Conservation (phyloP, 2,797 vertebrate species). For the Scomberomorus guttatus region DNA sequence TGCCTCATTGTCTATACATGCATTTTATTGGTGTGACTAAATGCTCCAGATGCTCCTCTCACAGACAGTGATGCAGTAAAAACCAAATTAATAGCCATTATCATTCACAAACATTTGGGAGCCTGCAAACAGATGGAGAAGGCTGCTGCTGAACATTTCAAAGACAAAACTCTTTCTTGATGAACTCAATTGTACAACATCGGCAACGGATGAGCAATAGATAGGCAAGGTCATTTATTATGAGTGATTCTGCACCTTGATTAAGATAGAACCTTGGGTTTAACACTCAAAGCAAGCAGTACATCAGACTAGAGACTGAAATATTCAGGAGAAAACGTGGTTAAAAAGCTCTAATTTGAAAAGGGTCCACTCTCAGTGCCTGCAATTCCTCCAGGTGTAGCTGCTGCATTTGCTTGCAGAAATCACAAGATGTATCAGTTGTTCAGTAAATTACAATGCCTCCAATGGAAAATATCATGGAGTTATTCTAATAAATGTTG, state of each 20-base stretch:
- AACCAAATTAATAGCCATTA: slow-evolving; percentile 77
- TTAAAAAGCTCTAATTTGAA: slow-evolving; percentile 14
- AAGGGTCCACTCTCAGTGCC: slow-evolving; percentile 1
- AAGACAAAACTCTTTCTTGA: slow-evolving; percentile 52
- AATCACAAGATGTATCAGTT: slow-evolving; percentile 13
- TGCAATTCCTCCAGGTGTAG: slow-evolving; percentile 2
- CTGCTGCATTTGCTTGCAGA: slow-evolving; percentile 16
- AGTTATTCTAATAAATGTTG: slow-evolving; percentile 59
- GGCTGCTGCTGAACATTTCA: slow-evolving; percentile 56
- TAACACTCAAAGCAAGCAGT: not conserved
- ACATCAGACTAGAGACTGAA: not conserved
- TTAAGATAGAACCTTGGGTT: not conserved
- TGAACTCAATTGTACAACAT: slow-evolving; percentile 22
- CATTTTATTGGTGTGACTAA: slow-evolving; percentile 76
- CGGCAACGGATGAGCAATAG: not conserved
- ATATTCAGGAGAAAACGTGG: not conserved
- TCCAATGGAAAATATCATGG: slow-evolving; percentile 47
- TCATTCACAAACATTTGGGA: slow-evolving; percentile 75
- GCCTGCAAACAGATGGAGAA: slow-evolving; percentile 67
- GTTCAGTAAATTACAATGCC: slow-evolving; percentile 43
- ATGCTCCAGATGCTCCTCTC: slow-evolving; percentile 74
- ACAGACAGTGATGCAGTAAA: slow-evolving; percentile 72
- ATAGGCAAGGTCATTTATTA: not conserved
- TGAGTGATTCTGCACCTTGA: not conserved
- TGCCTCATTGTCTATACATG: slow-evolving; percentile 74